These are phyloP conservation scores for Vesta saturnalis DNA, from an alignment of 2,888 invertebrate species.

Conservation along the genomic window DNA sequence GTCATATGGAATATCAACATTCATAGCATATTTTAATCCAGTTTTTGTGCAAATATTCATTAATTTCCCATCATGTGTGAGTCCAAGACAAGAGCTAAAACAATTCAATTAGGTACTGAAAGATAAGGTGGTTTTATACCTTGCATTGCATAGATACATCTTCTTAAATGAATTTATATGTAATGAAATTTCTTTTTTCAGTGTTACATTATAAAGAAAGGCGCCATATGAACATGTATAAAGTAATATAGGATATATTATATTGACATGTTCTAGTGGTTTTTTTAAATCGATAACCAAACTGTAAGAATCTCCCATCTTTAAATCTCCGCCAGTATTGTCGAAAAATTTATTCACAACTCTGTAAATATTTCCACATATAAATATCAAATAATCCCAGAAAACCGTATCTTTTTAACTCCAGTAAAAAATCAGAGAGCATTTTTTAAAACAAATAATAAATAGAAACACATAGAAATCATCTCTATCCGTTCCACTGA, in stretches of 20 bases:
- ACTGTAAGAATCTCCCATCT: no score
- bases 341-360: no score
- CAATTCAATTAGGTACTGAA: not conserved
- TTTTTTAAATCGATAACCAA: not conserved
- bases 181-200: slow-evolving; percentile 8
- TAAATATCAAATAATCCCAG: no score
- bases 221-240: not conserved
- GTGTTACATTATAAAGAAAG: slow-evolving; percentile 24
- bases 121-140: slow-evolving; percentile 32
- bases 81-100: slow-evolving; percentile 43
- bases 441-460: no score
- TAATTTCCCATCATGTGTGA: slow-evolving; percentile 44
- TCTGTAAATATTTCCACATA: no score
- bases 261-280: not conserved
- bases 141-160: slow-evolving; percentile 25
- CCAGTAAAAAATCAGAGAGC: no score
- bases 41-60: slow-evolving; percentile 47
- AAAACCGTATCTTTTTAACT: no score
- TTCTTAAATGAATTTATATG: slow-evolving; percentile 24
- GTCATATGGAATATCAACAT: slow-evolving; percentile 38
- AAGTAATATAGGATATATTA: not conserved
- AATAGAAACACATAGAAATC: no score
- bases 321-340: no score
- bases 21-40: slow-evolving; percentile 36
- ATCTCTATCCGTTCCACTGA: no score